phyloP scores from a whole-genome alignment of 2,113 vertebrate genomes.

The Crypturellus undulatus region DNA sequence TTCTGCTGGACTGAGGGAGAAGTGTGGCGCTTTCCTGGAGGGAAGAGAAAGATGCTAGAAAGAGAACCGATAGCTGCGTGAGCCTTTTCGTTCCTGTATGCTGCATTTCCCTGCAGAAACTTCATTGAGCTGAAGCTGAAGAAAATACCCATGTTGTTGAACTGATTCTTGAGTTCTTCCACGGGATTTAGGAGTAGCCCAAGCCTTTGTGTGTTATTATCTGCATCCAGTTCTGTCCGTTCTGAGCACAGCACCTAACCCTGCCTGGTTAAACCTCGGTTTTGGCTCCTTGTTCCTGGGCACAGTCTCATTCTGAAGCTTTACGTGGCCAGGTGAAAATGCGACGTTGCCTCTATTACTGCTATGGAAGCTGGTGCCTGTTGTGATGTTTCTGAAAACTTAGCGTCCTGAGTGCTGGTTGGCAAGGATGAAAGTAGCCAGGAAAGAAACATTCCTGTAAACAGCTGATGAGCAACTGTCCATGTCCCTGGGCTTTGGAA shows the following conservation, averaged over 20 bases:
- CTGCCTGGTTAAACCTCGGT: neutral
- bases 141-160: neutral
- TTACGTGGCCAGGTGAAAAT: neutral
- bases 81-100: neutral
- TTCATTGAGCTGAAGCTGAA: neutral
- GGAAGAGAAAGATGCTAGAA: neutral
- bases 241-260: neutral
- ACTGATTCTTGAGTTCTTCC: neutral
- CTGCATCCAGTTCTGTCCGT: neutral
- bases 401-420: neutral
- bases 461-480: neutral
- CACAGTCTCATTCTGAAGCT: neutral
- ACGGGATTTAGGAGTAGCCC: neutral
- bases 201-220: neutral
- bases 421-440: neutral
- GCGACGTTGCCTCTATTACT: neutral
- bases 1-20: neutral
- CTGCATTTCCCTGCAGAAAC: neutral
- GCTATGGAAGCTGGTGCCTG: neutral
- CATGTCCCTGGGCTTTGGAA: neutral
- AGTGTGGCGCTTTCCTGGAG: neutral
- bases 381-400: neutral
- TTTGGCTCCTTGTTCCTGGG: neutral
- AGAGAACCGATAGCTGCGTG: neutral
- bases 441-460: neutral